Base-by-base conservation (phyloP, 1,140 invertebrate genomes). In the Oedothorax gibbosus region DNA sequence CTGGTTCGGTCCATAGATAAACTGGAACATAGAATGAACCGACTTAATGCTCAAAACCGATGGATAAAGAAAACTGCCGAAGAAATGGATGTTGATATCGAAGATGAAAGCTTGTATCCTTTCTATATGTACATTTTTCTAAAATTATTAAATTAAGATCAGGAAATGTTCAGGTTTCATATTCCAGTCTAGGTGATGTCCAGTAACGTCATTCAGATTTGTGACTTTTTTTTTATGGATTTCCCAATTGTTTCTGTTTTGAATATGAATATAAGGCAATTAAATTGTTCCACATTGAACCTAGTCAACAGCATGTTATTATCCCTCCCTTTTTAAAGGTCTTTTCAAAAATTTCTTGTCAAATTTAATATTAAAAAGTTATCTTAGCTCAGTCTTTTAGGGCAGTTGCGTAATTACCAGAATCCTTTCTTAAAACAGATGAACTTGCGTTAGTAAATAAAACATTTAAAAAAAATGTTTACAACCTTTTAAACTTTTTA, bases 1-100 rank as follows among this genome's bases (percentile, higher is more conserved):
- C 88, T 96, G 68, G 97, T 96, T 0, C 91, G 94, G 35, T 93
- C 95, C 87, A 91, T 98, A 54, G 96, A 98, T 89, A 92, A 92
- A 68, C 87, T 96, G 57, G 93, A 95, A 88, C 92, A 97, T 86
- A 92, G 90, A 86, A 89, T 93, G 64, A 92, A 93, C 51, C 94
- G 95, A 86, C 90, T 92, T 9, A 93, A 93, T 88, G 92, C 93
- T 50, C 92, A 95, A 68, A 92, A 92, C 86, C 93, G 94, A 62
- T 99, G 97, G 97, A 91, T 96, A 87, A 93, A 94, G 86, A 95
- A 95, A 89, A 93, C 94, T 8, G 94, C 94, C 0, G 92, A 94
- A 87, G 96, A 98, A 86, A 95, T 96, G 93, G 97, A 98, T 90
- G 93, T 98, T 81, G 92, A 96, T 65, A 89, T 97, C 11, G 95